A percentile compares a stretch with the other conserved stretches of the same genome.
Conservation (phyloP, 2,113 vertebrate species). For the Sminthopsis crassicaudata region DNA sequence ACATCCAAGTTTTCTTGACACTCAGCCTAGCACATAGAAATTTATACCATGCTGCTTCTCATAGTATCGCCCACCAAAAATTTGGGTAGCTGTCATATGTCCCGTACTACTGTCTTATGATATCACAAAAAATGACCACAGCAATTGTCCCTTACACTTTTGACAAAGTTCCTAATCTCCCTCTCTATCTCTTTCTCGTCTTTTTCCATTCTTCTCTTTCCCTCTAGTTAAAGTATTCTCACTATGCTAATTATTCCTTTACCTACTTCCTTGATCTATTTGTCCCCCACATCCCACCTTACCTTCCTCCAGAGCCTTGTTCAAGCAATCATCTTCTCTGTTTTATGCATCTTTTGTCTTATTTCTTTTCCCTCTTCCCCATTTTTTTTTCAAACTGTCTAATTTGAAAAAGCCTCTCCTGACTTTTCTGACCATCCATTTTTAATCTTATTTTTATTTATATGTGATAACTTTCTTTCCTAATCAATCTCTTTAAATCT, state of each 20-base stretch:
- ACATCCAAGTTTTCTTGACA: neutral
- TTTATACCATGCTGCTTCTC: neutral
- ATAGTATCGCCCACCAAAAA: neutral
- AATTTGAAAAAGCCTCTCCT: neutral
- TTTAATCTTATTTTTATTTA: neutral
- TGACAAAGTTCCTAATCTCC: neutral
- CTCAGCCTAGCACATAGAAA: neutral
- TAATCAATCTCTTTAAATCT: neutral
- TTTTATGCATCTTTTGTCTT: neutral
- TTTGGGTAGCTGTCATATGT: neutral
- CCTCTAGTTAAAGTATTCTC: neutral
- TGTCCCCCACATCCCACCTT: neutral
- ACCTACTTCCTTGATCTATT: neutral
- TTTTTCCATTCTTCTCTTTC: neutral
- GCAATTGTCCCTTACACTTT: neutral
- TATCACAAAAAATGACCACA: neutral
- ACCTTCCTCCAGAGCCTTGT: neutral
- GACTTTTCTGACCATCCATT: neutral
- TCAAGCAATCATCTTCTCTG: neutral
- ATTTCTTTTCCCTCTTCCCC: neutral
- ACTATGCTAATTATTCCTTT: neutral
- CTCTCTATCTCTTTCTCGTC: neutral
- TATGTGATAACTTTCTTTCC: neutral
- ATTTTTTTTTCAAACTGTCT: neutral
- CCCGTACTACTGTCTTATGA: neutral